Conservation (phyloP, 1,140 invertebrate genomes). For the Charaxes varanes region DNA sequence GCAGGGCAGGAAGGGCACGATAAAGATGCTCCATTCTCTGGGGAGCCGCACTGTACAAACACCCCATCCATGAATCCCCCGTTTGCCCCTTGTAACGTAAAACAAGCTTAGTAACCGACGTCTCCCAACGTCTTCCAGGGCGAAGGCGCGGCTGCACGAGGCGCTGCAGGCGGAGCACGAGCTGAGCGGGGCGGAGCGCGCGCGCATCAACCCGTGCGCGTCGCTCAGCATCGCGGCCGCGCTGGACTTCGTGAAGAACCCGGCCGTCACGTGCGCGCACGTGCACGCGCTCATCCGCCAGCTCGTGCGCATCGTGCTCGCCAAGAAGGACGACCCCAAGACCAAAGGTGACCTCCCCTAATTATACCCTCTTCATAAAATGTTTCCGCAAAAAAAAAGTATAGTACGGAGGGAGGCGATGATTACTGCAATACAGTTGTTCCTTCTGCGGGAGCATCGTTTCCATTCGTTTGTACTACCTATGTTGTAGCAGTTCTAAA, state of each 20-base stretch:
- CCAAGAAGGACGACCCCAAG: conserved; percentile 91
- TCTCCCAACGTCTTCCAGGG: conserved; percentile 75
- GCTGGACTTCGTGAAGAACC: conserved; percentile 97
- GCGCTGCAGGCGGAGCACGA: conserved; percentile 94
- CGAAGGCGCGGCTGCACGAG: conserved; percentile 95
- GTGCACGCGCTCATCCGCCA: conserved; percentile 91
- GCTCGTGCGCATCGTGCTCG: conserved; percentile 88
- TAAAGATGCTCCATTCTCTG: too few species aligned
- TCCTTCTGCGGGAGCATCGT: background rate
- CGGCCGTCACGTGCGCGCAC: conserved; percentile 93
- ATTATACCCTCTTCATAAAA: too few species aligned
- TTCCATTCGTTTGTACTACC: background rate
- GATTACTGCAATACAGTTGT: too few species aligned
- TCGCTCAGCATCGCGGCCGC: conserved; percentile 92
- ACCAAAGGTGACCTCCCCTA: conserved; percentile 79
- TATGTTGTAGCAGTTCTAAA: too few species aligned
- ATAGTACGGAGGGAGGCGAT: too few species aligned
- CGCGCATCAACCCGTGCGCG: conserved; percentile 91
- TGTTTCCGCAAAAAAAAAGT: too few species aligned
- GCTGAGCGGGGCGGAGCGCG: conserved; percentile 89
- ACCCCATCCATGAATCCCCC: too few species aligned
- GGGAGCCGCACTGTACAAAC: too few species aligned
- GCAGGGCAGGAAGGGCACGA: too few species aligned
- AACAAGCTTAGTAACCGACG: background rate
- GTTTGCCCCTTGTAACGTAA: background rate